Evolutionary conservation across 2,113 vertebrate species (phyloP), one percentile per base, ranked within the genome.

Genomic region (Centrocercus urophasianus): DNA sequence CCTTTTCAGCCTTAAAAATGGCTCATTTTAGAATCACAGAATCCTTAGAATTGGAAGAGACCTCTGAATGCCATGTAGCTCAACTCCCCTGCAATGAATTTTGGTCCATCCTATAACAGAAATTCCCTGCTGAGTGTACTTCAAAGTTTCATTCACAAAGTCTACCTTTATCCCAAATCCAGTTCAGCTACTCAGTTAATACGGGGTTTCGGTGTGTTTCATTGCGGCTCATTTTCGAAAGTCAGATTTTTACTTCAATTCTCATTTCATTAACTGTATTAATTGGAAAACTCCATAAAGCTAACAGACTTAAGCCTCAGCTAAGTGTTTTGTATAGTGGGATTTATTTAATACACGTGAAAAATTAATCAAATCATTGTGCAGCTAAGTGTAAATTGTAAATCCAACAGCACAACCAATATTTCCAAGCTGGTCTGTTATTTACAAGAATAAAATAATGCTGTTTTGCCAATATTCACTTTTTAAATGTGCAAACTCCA

Each of bases 391-490:
- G 52, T 82, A 91, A 96, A 96, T 59, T 45, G 20, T 52, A 95
- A 93, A 94, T 57, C 54, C 34, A 71, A 70, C 74, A 13, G 25
- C 25, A 92, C 21, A 54, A 95, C 28, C 87, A 84, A 60, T 63
- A 90, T 83, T 83, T 88, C 20, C 22, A 86, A 95, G 80, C 36
- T 83, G 28, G 64, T 17, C 5, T 50, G 10, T 45, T 45, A 95
- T 79, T 95, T 93, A 78, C 43, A 73, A 95, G 93, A 61, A 34
- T 81, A 91, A 97, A 95, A 89, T 30, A 91, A 59, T 19, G 28
- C 65, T 70, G 65, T 73, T 83, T 52, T 90, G 47, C 20, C 88
- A 95, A 91, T 48, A 84, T 1, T 86, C 38, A 69, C 11, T 25
- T 94, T 77, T 72, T 2, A 88, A 97, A 69, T 43, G 34, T 82